Conservation (phyloP, 2,797 vertebrate species). For the Neopelma chrysocephalum region DNA sequence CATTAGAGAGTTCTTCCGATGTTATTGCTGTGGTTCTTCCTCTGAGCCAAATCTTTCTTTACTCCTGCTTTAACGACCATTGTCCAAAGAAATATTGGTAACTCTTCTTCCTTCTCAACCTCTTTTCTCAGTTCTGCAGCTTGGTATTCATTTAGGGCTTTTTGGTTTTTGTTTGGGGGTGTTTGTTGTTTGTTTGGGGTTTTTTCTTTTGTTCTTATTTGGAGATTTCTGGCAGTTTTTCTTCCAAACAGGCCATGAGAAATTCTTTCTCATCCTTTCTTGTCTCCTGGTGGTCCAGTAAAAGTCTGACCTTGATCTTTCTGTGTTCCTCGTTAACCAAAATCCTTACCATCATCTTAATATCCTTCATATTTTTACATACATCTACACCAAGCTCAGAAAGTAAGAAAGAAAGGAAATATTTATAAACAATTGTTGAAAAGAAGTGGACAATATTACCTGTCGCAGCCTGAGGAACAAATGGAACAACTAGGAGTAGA, state of each 20-base stretch:
- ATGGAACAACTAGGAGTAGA: no score
- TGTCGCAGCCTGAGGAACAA: no score
- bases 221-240: background rate
- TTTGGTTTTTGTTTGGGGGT: background rate
- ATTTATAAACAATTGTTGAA: background rate
- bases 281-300: background rate
- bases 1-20: background rate
- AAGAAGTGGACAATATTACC: background rate
- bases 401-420: background rate
- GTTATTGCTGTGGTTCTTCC: background rate
- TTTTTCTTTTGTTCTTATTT: background rate
- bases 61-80: background rate
- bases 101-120: background rate
- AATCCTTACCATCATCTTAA: background rate
- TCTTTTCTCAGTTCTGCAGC: background rate
- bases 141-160: background rate
- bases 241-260: background rate
- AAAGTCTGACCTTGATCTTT: background rate
- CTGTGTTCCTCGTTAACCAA: background rate
- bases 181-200: background rate
- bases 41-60: background rate
- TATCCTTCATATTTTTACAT: background rate
- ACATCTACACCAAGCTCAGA: background rate
- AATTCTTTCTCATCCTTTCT: background rate
- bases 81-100: background rate